Base-by-base conservation (phyloP, 2,797 vertebrate species). In the Cirrhinus mrigala region DNA sequence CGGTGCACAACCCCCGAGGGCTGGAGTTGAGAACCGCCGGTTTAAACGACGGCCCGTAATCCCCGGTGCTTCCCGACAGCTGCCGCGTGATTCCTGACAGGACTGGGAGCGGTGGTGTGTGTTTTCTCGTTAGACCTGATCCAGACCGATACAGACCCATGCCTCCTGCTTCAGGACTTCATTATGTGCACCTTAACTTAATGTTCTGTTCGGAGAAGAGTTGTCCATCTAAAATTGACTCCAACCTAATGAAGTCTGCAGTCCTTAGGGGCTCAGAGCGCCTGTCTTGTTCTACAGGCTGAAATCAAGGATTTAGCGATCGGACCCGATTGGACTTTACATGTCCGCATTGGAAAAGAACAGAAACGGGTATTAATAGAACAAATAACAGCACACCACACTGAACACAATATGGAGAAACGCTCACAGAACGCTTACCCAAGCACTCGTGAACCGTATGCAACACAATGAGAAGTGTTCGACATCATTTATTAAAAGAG, bases 41-140 rank as follows among this genome's bases (percentile, higher is more conserved):
- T 37, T 37, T 40, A 20, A 29, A 44, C 6, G 15, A n/a, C 48
- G n/a, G 20, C 64, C 27, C 22, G 60, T 24, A 20, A 62, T 56
- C 78, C 66, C 24, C 80, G 8, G 52, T 77, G 83, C 68, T 69
- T 76, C 7, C 79, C 12, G 4, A 27, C 22, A 7, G 16, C 40
- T 46, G 77, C n/a, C 4, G 40, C 52, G 77, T 86, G 3, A 82
- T 83, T 83, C 79, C 64, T 84, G 83, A 52, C 87, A 92, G 90
- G 87, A 69, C 77, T 29, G 79, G 83, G 48, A 58, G 40, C 73
- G 64, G 52, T 44, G 33, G 68, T 62, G 62, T 29, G 15, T 37
- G 33, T 4, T 6, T 64, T 27, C 18, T 86, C 54, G 56, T 77
- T 73, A 40, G 9, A 22, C 24, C n/a, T 81, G 52, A 74, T 83